Evolutionary conservation across 2,888 invertebrate genomes (phyloP), one percentile per base, ranked within the genome.

Genomic region (Rotaria magnacalcarata): DNA sequence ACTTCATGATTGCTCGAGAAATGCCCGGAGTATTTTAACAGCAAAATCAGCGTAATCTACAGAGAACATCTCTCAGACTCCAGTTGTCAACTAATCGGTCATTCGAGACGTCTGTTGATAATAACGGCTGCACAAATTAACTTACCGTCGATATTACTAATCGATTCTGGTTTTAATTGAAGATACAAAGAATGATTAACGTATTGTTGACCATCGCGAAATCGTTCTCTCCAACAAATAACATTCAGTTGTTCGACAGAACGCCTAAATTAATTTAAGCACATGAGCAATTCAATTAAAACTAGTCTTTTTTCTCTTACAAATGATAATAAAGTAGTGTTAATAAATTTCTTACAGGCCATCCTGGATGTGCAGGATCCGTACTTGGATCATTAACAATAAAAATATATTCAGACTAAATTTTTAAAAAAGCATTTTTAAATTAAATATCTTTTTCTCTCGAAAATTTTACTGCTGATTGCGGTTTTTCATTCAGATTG

Each of bases 341-440:
- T 19, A 86, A 27, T n/a, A 74, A 56, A 50, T 86, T 86, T 52
- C 86, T 75, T 41, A 86, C 34, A 24, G 85, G 85, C 86, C 86
- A 86, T 58, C 86, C 85, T n/a, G 86, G 86, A 85, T 86, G 85
- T 56, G 41, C 50, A 0, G 86, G 85, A 43, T 85, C 75, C 8
- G 85, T 80, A 56, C 75, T 85, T 34, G 86, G 86, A 85, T 86
- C 86, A 52, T 85, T 85, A 3, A 85, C 27, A 41, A 75, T 85
- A 50, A 86, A 86, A 24, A 85, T 24, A 52, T 85, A 27, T n/a
- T 75, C 47, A 2, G 80, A 19, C 80, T 80, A 47, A 47, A 80
- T n/a, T 16, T 24, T 7, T 21, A 74, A 21, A 74, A n/a, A 80
- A 80, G 24, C 0, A 80, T 19, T 14, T 8, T 43, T 0, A 21